Evolutionary conservation across 2,797 vertebrate genomes (phyloP).

Genomic region (Alcedo quadribrachys): DNA sequence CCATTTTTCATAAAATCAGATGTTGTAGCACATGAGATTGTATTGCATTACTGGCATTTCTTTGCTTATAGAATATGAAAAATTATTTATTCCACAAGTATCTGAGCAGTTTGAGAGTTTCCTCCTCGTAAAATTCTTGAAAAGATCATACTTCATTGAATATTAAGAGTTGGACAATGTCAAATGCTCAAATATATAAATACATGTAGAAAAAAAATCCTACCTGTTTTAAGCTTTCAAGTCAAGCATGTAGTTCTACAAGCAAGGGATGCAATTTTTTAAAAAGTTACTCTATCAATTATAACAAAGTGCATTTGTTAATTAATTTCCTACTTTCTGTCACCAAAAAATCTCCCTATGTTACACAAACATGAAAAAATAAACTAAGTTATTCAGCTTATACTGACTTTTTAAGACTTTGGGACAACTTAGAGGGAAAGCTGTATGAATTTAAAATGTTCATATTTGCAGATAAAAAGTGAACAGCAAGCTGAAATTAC

Average conservation of each 20-base stretch:
- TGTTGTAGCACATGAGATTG: background rate
- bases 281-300: background rate
- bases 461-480: background rate
- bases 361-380: background rate
- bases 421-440: background rate
- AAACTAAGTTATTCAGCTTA: background rate
- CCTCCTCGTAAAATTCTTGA: background rate
- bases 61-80: background rate
- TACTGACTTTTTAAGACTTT: background rate
- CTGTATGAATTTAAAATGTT: background rate
- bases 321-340: background rate
- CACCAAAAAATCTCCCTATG: background rate
- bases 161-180: background rate
- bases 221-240: background rate
- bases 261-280: background rate
- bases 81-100: background rate
- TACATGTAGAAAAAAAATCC: background rate
- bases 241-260: background rate
- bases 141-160: background rate
- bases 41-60: background rate
- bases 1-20: background rate
- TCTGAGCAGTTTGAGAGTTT: background rate
- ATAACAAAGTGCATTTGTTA: fast-evolving
- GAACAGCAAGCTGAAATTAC: background rate
- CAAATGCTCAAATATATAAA: background rate